Base-by-base conservation (phyloP, 2,888 invertebrate genomes). In the Dyspetes luteomarginatus region DNA sequence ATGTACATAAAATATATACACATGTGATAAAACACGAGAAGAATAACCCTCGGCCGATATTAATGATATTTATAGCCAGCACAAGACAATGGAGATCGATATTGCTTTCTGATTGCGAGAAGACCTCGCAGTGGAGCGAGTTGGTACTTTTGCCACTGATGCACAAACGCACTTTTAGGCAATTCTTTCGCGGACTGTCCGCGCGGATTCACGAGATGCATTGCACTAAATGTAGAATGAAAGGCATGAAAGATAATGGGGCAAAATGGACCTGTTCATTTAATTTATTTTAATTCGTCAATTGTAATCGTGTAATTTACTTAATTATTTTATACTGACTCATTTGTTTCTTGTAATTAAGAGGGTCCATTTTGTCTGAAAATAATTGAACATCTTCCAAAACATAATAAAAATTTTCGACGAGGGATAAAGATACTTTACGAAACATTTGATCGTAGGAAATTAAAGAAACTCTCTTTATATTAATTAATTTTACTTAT, bases 51-150 rank as follows among this genome's bases (percentile, higher is more conserved):
- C 48, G 56, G 22, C 85, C 85, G 87, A 88, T 89, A 88, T 90
- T 90, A 87, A 85, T 83, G 90, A 91, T 91, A 92, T 92, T 92
- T 92, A 92, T 92, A 89, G 90, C 88, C 84, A 74, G 64, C 52
- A 30, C 82, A 86, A 84, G 90, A 92, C 92, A 92, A 92, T 92
- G 92, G 80, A 17, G 90, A 91, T 92, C 91, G 92, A 92, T 91
- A 91, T 91, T 92, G 90, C 91, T 92, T 91, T 91, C 89, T 90
- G 91, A 92, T 92, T 91, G 91, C n/a, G n/a, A 89, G 83, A 83
- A 78, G 28, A 17, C 5, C 5, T 15, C 48, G n/a, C 17, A 15
- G 48, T 17, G 48, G 17, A 48, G 48, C 48, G 48, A 48, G 48
- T 36, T 36, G 36, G 12, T 48, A 19, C 48, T 15, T 48, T 17